Conservation (phyloP, 1,140 invertebrate genomes). For the Acromyrmex charruanus region DNA sequence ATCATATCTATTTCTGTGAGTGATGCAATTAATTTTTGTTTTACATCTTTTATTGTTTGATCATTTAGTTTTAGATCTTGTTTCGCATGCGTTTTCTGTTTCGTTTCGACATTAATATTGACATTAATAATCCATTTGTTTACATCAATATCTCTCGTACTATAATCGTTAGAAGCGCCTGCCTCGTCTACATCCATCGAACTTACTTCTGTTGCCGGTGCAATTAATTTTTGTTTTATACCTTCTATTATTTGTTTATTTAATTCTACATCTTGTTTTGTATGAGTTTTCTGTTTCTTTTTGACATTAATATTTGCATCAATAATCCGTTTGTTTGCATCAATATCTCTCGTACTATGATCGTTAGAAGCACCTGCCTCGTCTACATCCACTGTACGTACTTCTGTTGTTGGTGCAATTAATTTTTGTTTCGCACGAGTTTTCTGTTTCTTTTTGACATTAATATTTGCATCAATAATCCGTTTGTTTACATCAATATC, state of each 20-base stretch:
- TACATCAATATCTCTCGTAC: not conserved
- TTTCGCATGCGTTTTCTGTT: not conserved
- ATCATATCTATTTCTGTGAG: not conserved
- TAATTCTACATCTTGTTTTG: not conserved
- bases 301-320: not conserved
- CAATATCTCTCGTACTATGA: not conserved
- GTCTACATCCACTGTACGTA: not conserved
- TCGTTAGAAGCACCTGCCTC: not conserved
- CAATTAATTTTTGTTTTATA: too few relatives aligned
- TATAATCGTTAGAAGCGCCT: not conserved
- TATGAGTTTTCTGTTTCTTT: not conserved
- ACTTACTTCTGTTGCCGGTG: not conserved
- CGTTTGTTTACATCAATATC: not conserved
- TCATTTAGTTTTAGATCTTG: too few relatives aligned
- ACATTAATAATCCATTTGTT: not conserved
- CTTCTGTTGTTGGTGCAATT: not conserved
- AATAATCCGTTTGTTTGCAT: not conserved
- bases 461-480: not conserved
- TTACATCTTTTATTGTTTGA: too few relatives aligned
- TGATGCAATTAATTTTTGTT: too few relatives aligned
- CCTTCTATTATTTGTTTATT: too few relatives aligned
- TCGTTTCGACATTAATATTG: not conserved
- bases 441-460: not conserved
- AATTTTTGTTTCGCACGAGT: not conserved
- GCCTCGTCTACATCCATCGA: slow-evolving; percentile 8